phyloP scores from a whole-genome alignment of 2,797 vertebrate genomes.

The Lepus townsendii region DNA sequence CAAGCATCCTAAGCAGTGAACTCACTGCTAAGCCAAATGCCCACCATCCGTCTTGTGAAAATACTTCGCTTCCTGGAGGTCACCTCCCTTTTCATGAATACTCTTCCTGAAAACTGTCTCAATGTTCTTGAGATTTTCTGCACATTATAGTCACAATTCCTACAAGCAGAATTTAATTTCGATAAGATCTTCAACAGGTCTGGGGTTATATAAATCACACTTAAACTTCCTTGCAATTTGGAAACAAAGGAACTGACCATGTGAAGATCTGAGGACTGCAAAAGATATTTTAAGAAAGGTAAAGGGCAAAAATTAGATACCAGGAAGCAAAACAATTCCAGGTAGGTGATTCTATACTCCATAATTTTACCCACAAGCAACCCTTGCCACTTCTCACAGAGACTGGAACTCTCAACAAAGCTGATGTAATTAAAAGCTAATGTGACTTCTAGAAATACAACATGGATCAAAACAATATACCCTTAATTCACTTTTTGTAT shows the following conservation, averaged over 20 bases:
- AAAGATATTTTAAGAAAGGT: background rate
- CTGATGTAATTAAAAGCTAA: slow-evolving; percentile 20
- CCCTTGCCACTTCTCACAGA: background rate
- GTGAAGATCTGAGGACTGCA: background rate
- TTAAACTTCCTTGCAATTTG: background rate
- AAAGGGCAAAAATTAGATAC: slow-evolving; percentile 14
- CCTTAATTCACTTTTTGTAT: background rate
- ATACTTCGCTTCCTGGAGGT: slow-evolving; percentile 1
- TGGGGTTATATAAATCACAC: background rate
- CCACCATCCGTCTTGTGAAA: background rate
- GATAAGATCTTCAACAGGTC: slow-evolving; percentile 33
- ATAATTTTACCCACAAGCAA: background rate
- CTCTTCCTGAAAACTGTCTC: background rate
- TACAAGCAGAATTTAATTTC: slow-evolving; percentile 51
- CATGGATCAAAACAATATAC: background rate
- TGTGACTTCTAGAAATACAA: slow-evolving; percentile 23
- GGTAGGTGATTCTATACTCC: background rate
- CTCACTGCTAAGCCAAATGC: background rate
- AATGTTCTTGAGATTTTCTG: slow-evolving; percentile 23
- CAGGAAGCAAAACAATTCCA: slow-evolving; percentile 11
- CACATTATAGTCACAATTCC: slow-evolving; percentile 45
- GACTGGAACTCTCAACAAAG: background rate
- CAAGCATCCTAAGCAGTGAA: too few relatives aligned
- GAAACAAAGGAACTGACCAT: background rate
- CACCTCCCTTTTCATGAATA: background rate